A percentile compares a stretch with the other conserved stretches of the same genome.
phyloP scores from a whole-genome alignment of 2,113 vertebrate genomes.

The Lampris incognitus region DNA sequence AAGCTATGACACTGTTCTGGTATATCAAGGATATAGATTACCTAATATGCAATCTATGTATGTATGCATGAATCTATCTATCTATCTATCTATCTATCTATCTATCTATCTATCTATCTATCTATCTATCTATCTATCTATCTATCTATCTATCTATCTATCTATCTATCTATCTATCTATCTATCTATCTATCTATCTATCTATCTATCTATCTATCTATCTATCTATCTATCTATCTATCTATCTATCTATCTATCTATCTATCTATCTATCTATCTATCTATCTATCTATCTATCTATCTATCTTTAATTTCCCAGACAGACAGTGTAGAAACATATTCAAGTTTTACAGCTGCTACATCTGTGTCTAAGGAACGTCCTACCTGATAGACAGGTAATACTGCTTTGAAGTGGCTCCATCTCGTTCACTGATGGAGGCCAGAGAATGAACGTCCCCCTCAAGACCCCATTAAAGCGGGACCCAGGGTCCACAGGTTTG shows the following conservation, averaged over 20 bases:
- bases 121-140: no score
- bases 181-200: slow-evolving; percentile 3
- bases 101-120: no score
- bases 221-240: not conserved
- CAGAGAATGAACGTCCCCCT: slow-evolving; percentile 63
- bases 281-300: not conserved
- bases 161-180: not conserved
- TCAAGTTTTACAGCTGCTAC: slow-evolving; percentile 20
- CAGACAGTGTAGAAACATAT: not conserved
- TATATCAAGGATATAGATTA: no score
- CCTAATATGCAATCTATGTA: no score
- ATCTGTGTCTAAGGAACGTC: slow-evolving; percentile 28
- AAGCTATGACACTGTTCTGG: no score
- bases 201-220: not conserved
- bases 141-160: not conserved
- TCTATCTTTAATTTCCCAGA: not conserved
- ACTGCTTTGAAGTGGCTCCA: slow-evolving; percentile 67
- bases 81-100: no score
- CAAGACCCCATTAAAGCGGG: slow-evolving; percentile 78
- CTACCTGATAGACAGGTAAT: slow-evolving; percentile 61
- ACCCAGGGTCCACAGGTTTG: slow-evolving; percentile 65
- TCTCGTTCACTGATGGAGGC: slow-evolving; percentile 63
- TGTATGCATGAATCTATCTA: no score
- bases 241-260: not conserved
- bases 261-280: not conserved